Evolutionary conservation across 2,113 vertebrate genomes (phyloP).

Genomic region (Uropsilus gracilis): DNA sequence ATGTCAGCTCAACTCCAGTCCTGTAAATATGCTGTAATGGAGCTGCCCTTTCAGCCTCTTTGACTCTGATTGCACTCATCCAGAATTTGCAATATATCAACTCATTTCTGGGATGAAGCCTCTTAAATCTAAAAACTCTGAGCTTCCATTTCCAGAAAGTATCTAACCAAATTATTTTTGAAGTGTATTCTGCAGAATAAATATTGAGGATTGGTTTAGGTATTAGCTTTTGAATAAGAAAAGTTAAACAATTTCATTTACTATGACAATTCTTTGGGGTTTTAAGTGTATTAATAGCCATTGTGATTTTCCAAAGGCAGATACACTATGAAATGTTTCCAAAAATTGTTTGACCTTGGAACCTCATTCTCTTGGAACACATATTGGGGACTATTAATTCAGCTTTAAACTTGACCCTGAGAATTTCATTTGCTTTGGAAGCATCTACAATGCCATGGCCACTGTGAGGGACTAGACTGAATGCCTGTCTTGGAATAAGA

Average conservation of each 20-base stretch:
- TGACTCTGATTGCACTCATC: conserved; percentile 33
- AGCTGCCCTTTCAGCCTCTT: neutral
- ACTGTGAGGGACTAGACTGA: neutral
- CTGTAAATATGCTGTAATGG: neutral
- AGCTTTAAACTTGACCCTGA: neutral
- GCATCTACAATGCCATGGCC: neutral
- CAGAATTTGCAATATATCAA: conserved; percentile 33
- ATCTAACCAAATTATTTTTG: neutral
- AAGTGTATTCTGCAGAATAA: neutral
- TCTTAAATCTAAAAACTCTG: neutral
- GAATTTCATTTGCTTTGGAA: conserved; percentile 16
- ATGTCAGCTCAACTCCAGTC: neutral
- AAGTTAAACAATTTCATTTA: conserved; percentile 15
- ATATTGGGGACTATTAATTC: conserved; percentile 42
- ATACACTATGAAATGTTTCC: neutral
- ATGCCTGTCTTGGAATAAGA: neutral
- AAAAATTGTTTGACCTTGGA: conserved; percentile 13
- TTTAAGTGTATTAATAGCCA: neutral
- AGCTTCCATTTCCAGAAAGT: conserved; percentile 31
- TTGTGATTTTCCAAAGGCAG: neutral
- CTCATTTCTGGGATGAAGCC: conserved; percentile 11
- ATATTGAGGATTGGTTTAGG: neutral
- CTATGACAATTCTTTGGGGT: neutral
- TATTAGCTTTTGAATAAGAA: neutral
- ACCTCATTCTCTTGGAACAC: neutral